Base-by-base conservation (phyloP, 2,113 vertebrate species). In the Heliornis fulica region DNA sequence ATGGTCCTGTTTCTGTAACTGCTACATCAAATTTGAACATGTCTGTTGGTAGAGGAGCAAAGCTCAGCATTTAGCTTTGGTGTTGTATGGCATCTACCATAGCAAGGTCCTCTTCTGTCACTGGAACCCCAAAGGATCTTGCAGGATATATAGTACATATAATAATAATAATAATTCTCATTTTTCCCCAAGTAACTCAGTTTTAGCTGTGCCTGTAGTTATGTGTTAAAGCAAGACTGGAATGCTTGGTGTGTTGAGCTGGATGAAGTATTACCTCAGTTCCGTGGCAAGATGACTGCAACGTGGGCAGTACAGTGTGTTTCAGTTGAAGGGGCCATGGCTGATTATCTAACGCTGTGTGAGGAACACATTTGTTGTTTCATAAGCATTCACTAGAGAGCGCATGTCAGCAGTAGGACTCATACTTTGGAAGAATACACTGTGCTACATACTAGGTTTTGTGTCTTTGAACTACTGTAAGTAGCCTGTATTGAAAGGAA, bases 401-500 rank as follows among this genome's bases (percentile, higher is more conserved):
- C 54, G 41, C 66, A 86, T 65, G 56, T 94, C 94, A 93, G 91
- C 86, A 90, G 54, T 43, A 78, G 66, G 13, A 40, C 50, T 84
- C 32, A 28, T 87, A 16, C 41, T 81, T 90, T 91, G 88, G 87
- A 89, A 97, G 90, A 89, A 86, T 91, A 85, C 43, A 29, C n/a
- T 81, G 43, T 53, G 61, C 59, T 87, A 12, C 16, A 14, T n/a
- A 18, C 15, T 75, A 36, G 29, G 56, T 70, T 71, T 83, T 72
- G 31, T 8, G 1, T n/a, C 71, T 95, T 92, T 94, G 61, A 70
- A 38, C 25, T 88, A 28, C 34, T 65, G 13, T 60, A 81, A 85
- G 25, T 54, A 48, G 69, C 34, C 63, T 77, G n/a, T 90, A 95
- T 95, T 53, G 51, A 81, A 92, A 89, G 25, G 26, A 93, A 46